These are phyloP conservation scores for Coranthus polyacanthus DNA, from an alignment of 2,797 vertebrate species.

Conservation along the genomic window DNA sequence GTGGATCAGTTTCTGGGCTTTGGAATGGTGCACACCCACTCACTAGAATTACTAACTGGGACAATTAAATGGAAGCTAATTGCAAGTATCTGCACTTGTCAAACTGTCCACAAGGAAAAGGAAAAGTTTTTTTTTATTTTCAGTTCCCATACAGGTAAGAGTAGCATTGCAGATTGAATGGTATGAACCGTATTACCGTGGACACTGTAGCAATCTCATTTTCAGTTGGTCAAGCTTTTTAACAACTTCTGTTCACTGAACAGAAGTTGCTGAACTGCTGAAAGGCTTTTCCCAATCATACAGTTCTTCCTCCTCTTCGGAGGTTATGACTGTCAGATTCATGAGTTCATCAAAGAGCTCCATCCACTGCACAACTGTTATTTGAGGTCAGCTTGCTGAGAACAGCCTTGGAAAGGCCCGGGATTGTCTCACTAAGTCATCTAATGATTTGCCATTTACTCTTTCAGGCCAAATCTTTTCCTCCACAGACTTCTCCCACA, in stretches of 20 bases:
- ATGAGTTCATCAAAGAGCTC: slow-evolving; percentile 8
- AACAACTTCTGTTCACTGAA: too few species aligned
- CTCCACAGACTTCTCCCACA: not conserved
- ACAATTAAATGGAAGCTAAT: slow-evolving; percentile 5
- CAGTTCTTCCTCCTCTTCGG: slow-evolving; percentile 3
- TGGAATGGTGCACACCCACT: too few species aligned
- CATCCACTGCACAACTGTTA: not conserved
- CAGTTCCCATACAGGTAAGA: too few species aligned
- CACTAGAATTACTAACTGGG: too few species aligned
- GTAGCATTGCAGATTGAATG: too few species aligned
- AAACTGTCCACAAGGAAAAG: not conserved
- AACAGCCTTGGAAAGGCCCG: not conserved
- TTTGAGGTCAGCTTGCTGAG: slow-evolving; percentile 6
- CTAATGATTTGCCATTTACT: not conserved
- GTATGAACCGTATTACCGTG: not conserved
- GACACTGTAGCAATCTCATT: slow-evolving; percentile 6
- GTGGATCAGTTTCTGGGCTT: too few species aligned
- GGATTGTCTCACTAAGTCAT: not conserved
- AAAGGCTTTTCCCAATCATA: slow-evolving; percentile 13
- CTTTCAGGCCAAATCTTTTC: not conserved
- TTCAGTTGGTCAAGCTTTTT: slow-evolving; percentile 20
- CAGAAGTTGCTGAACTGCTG: too few species aligned
- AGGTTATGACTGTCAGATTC: slow-evolving; percentile 14
- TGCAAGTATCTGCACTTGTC: slow-evolving; percentile 8
- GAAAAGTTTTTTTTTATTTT: too few species aligned